Evolutionary conservation across 1,140 invertebrate genomes (phyloP), one percentile per base, ranked within the genome.

Genomic region (Drosophila mauritiana): DNA sequence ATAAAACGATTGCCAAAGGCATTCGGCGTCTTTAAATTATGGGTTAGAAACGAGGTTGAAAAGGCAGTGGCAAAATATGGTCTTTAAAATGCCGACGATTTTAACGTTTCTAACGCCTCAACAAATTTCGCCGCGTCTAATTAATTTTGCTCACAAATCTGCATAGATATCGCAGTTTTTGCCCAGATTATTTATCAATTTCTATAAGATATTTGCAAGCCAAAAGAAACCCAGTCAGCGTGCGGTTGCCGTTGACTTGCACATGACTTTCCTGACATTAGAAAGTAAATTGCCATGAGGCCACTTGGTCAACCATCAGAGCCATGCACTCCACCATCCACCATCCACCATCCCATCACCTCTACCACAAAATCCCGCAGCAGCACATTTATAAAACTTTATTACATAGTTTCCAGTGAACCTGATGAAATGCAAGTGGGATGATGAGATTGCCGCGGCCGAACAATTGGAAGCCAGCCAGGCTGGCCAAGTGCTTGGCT

Each of bases 231-330:
- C 45, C 25, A 39, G 31, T 73, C 51, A 34, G 45, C 52, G 17
- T 46, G 70, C 25, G 52, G 45, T 39, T 63, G 72, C 31, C 36
- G 75, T 88, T 79, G 75, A 83, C 79, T 88, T 88, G 84, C 84
- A 83, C 84, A 88, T 88, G 83, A 88, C 83, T 88, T 89, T 88
- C 73, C 52, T 89, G 84, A 80, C 84, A 89, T 89, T 89, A 89
- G 84, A 89, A 89, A 89, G 84, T 89, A 89, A 89, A 89, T 89
- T 89, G 85, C 84, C 77, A 84, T 90, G 51, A 89, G 84, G 84
- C 84, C 85, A 89, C 77, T 89, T 89, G 84, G 84, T 89, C 85
- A 89, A 89, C 74, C 73, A 67, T 53, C 73, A 59, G 37, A 67
- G 61, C 48, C 46, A 22, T 75, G 57, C 59, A 78, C 65, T 56